Conservation (phyloP, 2,113 vertebrate species). For the Ictalurus furcatus region DNA sequence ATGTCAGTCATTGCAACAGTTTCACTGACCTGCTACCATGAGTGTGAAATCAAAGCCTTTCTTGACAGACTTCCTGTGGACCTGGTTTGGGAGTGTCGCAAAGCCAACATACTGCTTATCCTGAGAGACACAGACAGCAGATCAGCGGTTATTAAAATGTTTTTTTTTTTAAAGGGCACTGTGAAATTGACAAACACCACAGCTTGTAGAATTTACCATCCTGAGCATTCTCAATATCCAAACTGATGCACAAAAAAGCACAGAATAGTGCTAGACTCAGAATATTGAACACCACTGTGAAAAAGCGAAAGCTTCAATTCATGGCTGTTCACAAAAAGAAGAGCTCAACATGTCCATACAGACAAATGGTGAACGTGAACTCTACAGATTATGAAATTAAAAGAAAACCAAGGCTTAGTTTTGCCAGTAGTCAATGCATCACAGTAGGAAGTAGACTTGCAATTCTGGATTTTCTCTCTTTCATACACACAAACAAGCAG, state of each 20-base stretch:
- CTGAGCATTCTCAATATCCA: not conserved
- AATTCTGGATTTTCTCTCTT: conserved; percentile 40
- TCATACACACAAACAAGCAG: conserved; percentile 53
- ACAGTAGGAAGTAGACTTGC: conserved; percentile 12
- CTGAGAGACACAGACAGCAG: conserved; percentile 60
- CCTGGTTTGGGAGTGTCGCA: conserved; percentile 95
- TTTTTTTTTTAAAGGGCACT: not conserved
- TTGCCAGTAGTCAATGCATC: not conserved
- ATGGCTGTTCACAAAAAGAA: not conserved
- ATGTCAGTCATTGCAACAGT: not conserved
- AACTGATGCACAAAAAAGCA: not conserved
- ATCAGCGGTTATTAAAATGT: not conserved
- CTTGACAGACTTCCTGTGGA: conserved; percentile 97
- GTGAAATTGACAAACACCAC: not conserved
- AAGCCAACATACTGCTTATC: conserved; percentile 99
- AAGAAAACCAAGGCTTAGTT: conserved; percentile 10
- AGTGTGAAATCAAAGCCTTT: conserved; percentile 98
- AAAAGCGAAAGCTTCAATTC: not conserved
- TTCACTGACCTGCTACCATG: conserved; percentile 90
- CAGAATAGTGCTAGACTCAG: not conserved
- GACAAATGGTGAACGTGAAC: not conserved
- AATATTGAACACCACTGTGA: not conserved
- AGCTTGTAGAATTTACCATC: not conserved
- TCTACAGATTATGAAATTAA: not conserved
- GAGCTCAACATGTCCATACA: not conserved